Evolutionary conservation across 2,113 vertebrate species (phyloP).

Genomic region (Apteryx mantelli): DNA sequence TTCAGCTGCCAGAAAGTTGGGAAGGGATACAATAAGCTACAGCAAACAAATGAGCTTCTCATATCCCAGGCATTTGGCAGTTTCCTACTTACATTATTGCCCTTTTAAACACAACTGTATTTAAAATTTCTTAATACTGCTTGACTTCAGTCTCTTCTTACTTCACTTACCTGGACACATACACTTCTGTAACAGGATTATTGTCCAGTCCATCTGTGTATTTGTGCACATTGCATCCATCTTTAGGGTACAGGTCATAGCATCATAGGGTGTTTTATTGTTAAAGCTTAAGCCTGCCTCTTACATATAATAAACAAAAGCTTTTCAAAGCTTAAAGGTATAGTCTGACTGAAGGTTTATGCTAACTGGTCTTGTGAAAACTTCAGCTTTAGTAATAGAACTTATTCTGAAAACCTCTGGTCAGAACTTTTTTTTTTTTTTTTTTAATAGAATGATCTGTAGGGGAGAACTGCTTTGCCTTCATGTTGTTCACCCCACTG

Average conservation of each 20-base stretch:
- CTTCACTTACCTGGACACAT: neutral
- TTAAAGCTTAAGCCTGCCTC: neutral
- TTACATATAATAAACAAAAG: neutral
- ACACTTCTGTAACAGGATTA: neutral
- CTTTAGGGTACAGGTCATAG: neutral
- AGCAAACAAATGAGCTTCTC: neutral
- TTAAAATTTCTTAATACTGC: neutral
- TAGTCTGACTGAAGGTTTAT: neutral
- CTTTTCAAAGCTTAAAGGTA: neutral
- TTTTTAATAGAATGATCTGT: neutral
- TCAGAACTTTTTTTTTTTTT: neutral
- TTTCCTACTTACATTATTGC: neutral
- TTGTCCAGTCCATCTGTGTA: neutral
- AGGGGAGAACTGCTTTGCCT: neutral
- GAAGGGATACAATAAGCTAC: neutral
- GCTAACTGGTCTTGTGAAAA: neutral
- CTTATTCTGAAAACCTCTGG: neutral
- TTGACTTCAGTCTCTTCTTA: neutral
- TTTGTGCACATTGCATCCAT: neutral
- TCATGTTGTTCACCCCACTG: neutral
- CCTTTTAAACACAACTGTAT: neutral
- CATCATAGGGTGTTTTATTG: neutral
- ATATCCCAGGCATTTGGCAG: neutral
- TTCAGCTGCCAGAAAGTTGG: neutral
- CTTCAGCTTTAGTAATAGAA: neutral